Percentiles rank a stretch among this genome's conserved stretches.
Conservation (phyloP, 2,113 vertebrate species). For the Antechinus stuartii region DNA sequence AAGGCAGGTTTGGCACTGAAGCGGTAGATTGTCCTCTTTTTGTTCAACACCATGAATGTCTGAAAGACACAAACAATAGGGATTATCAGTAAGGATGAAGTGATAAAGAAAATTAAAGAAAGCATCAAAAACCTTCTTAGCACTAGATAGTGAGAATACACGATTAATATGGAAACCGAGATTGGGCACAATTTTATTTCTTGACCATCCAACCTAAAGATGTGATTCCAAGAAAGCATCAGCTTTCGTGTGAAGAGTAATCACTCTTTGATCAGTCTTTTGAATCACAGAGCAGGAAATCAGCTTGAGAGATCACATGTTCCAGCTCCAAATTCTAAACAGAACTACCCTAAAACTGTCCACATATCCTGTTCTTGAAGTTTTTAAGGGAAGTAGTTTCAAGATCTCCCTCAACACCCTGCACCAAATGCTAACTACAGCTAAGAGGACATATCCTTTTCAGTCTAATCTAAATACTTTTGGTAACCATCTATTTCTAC, state of each 20-base stretch:
- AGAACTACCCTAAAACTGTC: neutral
- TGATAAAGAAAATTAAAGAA: constrained; percentile 21
- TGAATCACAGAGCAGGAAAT: neutral
- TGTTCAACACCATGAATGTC: constrained; percentile 98
- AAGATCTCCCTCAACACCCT: neutral
- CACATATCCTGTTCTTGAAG: neutral
- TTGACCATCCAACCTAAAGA: neutral
- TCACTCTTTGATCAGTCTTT: neutral
- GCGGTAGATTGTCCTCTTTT: constrained; percentile 96
- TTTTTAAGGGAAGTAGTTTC: neutral
- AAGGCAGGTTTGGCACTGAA: constrained; percentile 96
- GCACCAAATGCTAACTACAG: neutral
- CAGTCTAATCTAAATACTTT: neutral
- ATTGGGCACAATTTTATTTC: neutral
- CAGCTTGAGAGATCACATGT: neutral
- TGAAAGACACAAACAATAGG: constrained; percentile 74
- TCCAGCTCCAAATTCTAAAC: neutral
- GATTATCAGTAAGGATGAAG: constrained; percentile 15
- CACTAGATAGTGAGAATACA: neutral
- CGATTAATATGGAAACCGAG: neutral
- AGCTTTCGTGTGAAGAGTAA: neutral
- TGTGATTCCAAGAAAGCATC: neutral
- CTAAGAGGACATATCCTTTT: neutral
- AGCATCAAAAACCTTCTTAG: neutral
- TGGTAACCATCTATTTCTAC: neutral